Base-by-base conservation (phyloP, 2,797 vertebrate genomes). In the Pelodytes ibericus region DNA sequence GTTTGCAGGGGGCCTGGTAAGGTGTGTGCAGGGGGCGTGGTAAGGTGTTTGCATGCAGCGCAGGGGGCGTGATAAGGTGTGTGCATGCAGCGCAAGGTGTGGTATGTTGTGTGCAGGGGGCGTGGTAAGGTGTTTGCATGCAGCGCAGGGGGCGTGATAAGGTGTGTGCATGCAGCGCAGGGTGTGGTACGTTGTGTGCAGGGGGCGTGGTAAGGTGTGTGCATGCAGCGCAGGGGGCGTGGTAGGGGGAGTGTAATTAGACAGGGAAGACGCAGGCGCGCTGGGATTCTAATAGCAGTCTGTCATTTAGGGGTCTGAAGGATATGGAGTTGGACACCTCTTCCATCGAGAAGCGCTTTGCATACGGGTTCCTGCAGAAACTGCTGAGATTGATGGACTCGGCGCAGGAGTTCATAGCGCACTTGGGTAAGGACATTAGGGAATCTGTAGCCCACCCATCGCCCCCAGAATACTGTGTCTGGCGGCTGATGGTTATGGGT, bases 251-350 rank as follows among this genome's bases (percentile, higher is more conserved):
- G 7, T 13, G 7, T 13, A 39, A 39, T 39, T 7, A 39, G 36
- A 13, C 36, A 8, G 36, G 15, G n/a, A n/a, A n/a, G n/a, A n/a
- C n/a, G n/a, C n/a, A n/a, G n/a, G n/a, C n/a, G n/a, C n/a, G n/a
- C n/a, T n/a, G n/a, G n/a, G n/a, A n/a, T n/a, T n/a, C 36, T 39
- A 7, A 8, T 39, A 8, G 0, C 63, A 80, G 4, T 77, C 64
- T 49, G 63, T n/a, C 9, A 16, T 44, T 2, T 83, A 98, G 96
- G 80, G 96, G 96, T 4, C 66, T 96, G 75, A 97, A 98, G 81
- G 96, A 98, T 85, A 97, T 98, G 96, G 96, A 98, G 80, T 89
- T 97, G 85, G 96, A 98, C 83, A 95, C 96, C 0, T 97, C 96
- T 9, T 98, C 96, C 80, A 97, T 98, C 0, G 96, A 98, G 89